Conservation (phyloP, 2,888 invertebrate genomes). For the Amiota communis region DNA sequence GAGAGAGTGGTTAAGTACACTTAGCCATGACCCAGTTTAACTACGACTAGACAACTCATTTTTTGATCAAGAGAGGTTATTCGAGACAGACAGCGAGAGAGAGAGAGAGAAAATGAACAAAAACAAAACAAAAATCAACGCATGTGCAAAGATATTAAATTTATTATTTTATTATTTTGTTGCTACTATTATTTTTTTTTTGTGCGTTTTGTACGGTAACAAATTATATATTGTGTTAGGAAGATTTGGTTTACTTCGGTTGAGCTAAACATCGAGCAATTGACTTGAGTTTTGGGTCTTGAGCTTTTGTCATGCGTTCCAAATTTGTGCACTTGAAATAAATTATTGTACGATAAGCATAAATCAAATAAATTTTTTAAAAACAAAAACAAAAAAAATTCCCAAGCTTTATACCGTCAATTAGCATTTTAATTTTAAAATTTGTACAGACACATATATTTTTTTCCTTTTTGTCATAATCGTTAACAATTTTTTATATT, state of each 20-base stretch:
- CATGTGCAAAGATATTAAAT: slow-evolving; percentile 2
- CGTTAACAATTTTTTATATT: too few relatives aligned
- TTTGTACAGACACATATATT: too few relatives aligned
- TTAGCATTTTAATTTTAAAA: neutral
- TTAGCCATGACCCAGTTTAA: slow-evolving; percentile 61
- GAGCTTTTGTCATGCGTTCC: neutral
- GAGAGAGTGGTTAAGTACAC: slow-evolving; percentile 51
- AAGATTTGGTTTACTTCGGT: too few relatives aligned
- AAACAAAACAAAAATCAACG: neutral
- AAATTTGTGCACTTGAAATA: neutral
- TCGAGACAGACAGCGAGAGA: neutral
- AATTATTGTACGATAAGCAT: neutral
- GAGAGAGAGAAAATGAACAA: neutral
- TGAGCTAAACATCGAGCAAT: too few relatives aligned
- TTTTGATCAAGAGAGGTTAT: neutral
- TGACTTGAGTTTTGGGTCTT: too few relatives aligned
- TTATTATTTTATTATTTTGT: neutral
- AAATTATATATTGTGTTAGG: too few relatives aligned
- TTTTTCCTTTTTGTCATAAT: too few relatives aligned
- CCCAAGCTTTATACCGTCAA: neutral
- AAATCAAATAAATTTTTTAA: neutral
- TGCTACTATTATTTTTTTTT: neutral
- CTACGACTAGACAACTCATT: slow-evolving; percentile 26
- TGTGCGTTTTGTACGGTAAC: too few relatives aligned
- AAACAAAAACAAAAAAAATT: neutral